phyloP scores from a whole-genome alignment of 2,888 invertebrate species.

The Nycteola revayana region DNA sequence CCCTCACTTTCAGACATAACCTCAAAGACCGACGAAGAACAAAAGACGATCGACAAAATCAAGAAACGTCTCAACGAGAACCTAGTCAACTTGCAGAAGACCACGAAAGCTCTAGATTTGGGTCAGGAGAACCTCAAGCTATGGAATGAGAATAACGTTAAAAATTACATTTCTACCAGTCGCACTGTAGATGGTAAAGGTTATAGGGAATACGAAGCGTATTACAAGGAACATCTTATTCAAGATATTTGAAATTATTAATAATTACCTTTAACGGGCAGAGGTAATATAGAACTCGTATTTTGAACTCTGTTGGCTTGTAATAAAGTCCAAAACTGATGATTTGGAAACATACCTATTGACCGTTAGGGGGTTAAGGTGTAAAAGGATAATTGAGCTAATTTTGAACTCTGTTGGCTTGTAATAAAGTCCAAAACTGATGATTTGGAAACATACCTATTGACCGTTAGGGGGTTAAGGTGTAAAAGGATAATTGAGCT shows the following conservation, averaged over 20 bases:
- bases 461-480: no score
- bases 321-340: no score
- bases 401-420: no score
- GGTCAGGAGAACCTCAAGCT: conserved; percentile 51
- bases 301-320: no score
- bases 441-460: no score
- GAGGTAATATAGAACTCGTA: no score
- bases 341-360: no score
- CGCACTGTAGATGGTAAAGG: conserved; percentile 52
- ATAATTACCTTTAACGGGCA: no score
- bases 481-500: no score
- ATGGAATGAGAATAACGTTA: conserved; percentile 52
- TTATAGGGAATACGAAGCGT: conserved; percentile 53
- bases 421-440: no score
- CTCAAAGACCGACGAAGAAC: conserved; percentile 44
- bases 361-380: no score
- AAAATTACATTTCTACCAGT: conserved; percentile 46
- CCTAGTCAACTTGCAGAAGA: conserved; percentile 49
- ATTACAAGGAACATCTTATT: conserved; percentile 42
- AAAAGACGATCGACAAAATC: conserved; percentile 47
- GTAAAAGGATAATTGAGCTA: no score
- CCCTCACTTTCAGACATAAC: conserved; percentile 53
- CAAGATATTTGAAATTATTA: background rate
- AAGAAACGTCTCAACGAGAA: conserved; percentile 61
- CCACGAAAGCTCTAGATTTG: conserved; percentile 44